Evolutionary conservation across 2,888 invertebrate genomes (phyloP).

Genomic region (Pammene fasciana): DNA sequence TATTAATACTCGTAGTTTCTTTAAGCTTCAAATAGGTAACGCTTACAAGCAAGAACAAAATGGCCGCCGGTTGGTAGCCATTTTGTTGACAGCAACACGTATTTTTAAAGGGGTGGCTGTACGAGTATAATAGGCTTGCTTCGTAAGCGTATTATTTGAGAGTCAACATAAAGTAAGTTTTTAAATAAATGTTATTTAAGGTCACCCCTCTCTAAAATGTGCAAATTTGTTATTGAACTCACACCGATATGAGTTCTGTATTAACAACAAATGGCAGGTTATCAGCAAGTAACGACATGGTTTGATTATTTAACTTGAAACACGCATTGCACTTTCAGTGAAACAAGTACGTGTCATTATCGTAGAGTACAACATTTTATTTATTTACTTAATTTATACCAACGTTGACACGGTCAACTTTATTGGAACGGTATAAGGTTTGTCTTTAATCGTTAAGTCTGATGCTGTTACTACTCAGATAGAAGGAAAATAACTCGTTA

Average conservation of each 20-base stretch:
- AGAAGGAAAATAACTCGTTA: neutral
- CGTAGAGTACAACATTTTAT: neutral
- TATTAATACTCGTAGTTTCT: too few relatives aligned
- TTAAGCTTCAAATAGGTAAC: neutral
- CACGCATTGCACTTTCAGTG: slow-evolving; percentile 11
- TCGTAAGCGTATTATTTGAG: slow-evolving; percentile 15
- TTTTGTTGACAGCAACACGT: slow-evolving; percentile 25
- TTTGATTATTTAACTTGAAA: slow-evolving; percentile 13
- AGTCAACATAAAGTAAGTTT: slow-evolving; percentile 18
- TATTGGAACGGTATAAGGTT: neutral
- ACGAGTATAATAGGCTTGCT: slow-evolving; percentile 25
- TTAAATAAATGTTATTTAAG: slow-evolving; percentile 16
- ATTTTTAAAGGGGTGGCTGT: slow-evolving; percentile 32
- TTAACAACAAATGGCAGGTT: slow-evolving; percentile 21
- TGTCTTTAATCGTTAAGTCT: neutral
- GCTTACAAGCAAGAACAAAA: slow-evolving; percentile 16
- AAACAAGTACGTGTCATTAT: neutral
- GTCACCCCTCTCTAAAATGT: slow-evolving; percentile 25
- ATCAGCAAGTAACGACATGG: slow-evolving; percentile 13
- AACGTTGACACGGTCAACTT: neutral
- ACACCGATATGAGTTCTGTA: slow-evolving; percentile 10
- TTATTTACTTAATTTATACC: neutral
- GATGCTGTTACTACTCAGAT: neutral
- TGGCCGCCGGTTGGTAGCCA: slow-evolving; percentile 30
- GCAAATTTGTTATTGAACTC: slow-evolving; percentile 26